phyloP scores from a whole-genome alignment of 2,888 invertebrate species.

The Geotrupes spiniger region DNA sequence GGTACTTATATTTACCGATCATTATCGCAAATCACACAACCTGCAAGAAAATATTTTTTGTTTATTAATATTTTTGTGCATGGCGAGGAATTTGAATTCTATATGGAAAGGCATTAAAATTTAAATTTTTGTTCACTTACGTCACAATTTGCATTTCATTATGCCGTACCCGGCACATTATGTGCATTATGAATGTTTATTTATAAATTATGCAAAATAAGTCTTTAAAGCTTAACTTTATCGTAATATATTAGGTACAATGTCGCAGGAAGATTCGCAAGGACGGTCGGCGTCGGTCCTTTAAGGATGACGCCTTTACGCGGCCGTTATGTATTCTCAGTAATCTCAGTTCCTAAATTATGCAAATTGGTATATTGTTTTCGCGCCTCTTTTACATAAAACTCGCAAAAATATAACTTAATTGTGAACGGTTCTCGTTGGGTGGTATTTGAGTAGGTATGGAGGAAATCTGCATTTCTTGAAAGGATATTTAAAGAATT shows the following conservation, averaged over 20 bases:
- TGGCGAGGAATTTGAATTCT: no score
- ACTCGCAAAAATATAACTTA: no score
- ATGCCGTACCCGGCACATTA: conserved; percentile 39
- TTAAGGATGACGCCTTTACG: conserved; percentile 34
- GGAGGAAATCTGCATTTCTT: no score
- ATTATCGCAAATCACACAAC: no score
- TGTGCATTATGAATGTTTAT: conserved; percentile 52
- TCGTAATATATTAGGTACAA: conserved; percentile 46
- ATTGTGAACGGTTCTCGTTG: no score
- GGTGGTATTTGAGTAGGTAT: no score
- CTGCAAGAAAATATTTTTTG: no score
- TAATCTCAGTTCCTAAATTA: conserved; percentile 39
- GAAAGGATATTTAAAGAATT: no score
- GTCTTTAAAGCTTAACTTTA: conserved; percentile 45
- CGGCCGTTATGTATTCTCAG: conserved; percentile 29
- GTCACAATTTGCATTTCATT: conserved; percentile 32
- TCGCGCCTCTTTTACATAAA: conserved; percentile 8
- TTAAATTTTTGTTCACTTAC: conserved; percentile 31
- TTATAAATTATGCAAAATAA: conserved; percentile 52
- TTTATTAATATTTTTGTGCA: no score
- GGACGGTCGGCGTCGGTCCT: conserved; percentile 31
- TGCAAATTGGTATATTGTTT: conserved; percentile 39
- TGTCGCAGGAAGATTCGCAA: conserved; percentile 27
- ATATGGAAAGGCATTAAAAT: conserved; percentile 31
- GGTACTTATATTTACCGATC: no score